Evolutionary conservation across 2,113 vertebrate genomes (phyloP).

Genomic region (Cavia aperea): DNA sequence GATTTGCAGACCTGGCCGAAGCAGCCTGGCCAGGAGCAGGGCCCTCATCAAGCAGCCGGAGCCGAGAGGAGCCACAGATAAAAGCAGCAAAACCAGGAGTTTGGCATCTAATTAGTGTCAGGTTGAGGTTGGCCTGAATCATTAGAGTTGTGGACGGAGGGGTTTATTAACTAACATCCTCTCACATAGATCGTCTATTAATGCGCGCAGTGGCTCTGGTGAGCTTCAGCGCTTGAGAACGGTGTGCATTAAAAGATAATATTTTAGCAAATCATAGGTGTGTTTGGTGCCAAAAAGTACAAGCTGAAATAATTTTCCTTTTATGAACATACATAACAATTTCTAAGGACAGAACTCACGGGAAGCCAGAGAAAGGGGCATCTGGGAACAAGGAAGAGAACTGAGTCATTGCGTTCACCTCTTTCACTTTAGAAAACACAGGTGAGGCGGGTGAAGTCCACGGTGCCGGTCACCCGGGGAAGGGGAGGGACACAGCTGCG

Average conservation of each 20-base stretch:
- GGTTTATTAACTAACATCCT: slow-evolving; percentile 70
- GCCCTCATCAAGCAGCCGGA: neutral
- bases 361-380: neutral
- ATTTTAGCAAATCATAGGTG: slow-evolving; percentile 67
- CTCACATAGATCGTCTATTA: slow-evolving; percentile 65
- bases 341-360: slow-evolving; percentile 47
- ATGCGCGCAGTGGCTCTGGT: slow-evolving; percentile 60
- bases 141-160: slow-evolving; percentile 43
- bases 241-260: slow-evolving; percentile 70
- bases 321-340: slow-evolving; percentile 62
- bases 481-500: neutral
- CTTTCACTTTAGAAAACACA: neutral
- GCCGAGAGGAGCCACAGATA: rapidly evolving
- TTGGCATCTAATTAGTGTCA: neutral
- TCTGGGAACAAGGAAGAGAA: neutral
- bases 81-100: neutral
- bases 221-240: slow-evolving; percentile 56
- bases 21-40: neutral
- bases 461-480: neutral
- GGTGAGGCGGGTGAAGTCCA: rapidly evolving
- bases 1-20: neutral
- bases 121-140: slow-evolving; percentile 28
- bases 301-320: slow-evolving; percentile 68
- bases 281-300: slow-evolving; percentile 65
- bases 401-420: neutral